Evolutionary conservation across 1,140 invertebrate genomes (phyloP), one percentile per base, ranked within the genome.

Genomic region (Drosophila tsacasi): DNA sequence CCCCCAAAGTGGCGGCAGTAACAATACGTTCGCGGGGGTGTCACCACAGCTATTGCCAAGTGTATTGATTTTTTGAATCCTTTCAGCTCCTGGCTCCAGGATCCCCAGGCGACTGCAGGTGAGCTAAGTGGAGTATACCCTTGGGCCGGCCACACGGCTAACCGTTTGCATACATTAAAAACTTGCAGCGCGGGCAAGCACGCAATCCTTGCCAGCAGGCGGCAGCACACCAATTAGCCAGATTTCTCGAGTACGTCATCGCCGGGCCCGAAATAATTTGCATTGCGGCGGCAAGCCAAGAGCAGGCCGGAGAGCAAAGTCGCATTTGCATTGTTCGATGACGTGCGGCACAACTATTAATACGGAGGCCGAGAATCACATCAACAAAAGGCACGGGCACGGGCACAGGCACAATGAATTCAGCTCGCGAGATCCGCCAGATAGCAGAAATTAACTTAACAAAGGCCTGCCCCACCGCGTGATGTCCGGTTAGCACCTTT

Each of bases 11-110:
- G 62, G 55, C 54, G 54, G 32, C 32, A 55, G 52, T 55, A 55
- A 57, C 54, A 57, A 57, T 72, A 50, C 64, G 49, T 25, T 72
- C 35, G 52, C 69, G 67, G 27, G 46, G 69, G 67, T 73, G 69
- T 73, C 67, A 55, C 67, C 67, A 39, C 69, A 60, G 21, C 60
- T 73, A 60, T 73, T 60, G 46, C 69, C 67, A 35, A 60, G 71
- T 49, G 64, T 79, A 79, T 79, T 79, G 75, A 78, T 78, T 78
- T 78, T 77, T 66, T 69, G 57, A 55, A 78, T 78, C 75, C 62
- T 77, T 74, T 74, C 68, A 74, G 71, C 42, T 74, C 39, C 57
- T 30, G 37, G 64, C 62, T 39, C 40, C 47, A 52, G 67, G 47
- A 69, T 44, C 46, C 55, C 62, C 46, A 25, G 44, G 52, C 21